Evolutionary conservation across 2,797 vertebrate species (phyloP), one percentile per base, ranked within the genome.

Genomic region (Phoeniculus purpureus): DNA sequence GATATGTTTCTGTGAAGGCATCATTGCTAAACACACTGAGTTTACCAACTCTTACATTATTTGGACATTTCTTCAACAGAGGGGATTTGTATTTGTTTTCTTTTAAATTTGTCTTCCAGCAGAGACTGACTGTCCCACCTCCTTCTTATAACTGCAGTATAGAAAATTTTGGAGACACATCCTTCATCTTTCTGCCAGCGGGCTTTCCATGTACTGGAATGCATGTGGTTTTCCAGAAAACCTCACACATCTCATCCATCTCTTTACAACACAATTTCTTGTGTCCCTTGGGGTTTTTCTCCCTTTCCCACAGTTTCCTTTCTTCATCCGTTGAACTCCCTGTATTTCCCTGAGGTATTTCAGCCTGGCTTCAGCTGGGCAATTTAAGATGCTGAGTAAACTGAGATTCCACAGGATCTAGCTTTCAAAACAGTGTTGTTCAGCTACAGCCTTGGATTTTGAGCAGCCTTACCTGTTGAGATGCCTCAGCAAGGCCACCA

Each of bases 141-240:
- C 15, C 27, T 47, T 52, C 56, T 77, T 75, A 20, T 68, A 55
- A 48, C 9, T 12, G 31, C 14, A 52, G 27, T 51, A 18, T 12
- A 50, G 77, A 40, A 71, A 17, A 50, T 29, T 84, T 76, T 73
- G 64, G 55, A 37, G 55, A 0, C 31, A 7, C 45, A 40, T 45
- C 23, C 16, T 84, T 79, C 45, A 40, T 45, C 23, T 14, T 84
- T 79, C 40, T 79, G 50, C 78, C 67, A 4, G 60, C 20, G 73
- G 67, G 55, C 55, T 90, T 78, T 50, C 77, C 71, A 19, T 12
- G 2, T 15, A 9, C 68, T 40, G n/a, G 11, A 77, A 10, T 18
- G 40, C 81, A n/a, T 18, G 1, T 67, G 21, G 43, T 83, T 94
- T 92, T 92, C 75, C 86, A 85, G 87, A 81, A 93, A 78, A 70